These are phyloP conservation scores for Takifugu flavidus DNA, from an alignment of 2,113 vertebrate species.

Conservation along the genomic window DNA sequence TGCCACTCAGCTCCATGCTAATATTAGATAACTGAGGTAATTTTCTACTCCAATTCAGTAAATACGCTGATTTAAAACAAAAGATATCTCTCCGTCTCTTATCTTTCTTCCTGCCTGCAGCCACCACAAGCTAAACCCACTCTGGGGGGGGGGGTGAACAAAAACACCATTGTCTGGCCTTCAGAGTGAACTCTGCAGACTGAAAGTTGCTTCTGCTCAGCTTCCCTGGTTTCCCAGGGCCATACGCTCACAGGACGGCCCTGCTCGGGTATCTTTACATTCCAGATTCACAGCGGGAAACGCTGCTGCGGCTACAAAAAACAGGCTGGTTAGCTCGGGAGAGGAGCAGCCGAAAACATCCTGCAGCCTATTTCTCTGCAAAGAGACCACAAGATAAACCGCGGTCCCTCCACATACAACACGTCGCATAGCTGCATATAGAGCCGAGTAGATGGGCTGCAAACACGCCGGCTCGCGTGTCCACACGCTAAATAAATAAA, in stretches of 20 bases:
- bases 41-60: constrained; percentile 14
- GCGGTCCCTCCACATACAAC: constrained; percentile 35
- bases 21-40: constrained; percentile 5
- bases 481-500: neutral
- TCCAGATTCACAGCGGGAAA: neutral
- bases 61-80: constrained; percentile 15
- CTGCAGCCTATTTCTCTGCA: neutral
- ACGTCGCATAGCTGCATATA: constrained; percentile 1
- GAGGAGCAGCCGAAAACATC: constrained; percentile 1
- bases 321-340: constrained; percentile 1
- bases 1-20: neutral
- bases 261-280: neutral
- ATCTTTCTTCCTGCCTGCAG: constrained; percentile 43
- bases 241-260: constrained; percentile 13
- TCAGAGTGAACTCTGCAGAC: constrained; percentile 1
- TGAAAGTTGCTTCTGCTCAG: constrained; percentile 24
- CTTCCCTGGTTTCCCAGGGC: constrained; percentile 17
- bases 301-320: neutral
- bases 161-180: constrained; percentile 57
- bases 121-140: constrained; percentile 15
- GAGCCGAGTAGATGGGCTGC: neutral
- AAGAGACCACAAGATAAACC: constrained; percentile 8
- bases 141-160: constrained; percentile 12
- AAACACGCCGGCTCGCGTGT: neutral
- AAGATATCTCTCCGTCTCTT: constrained; percentile 12